These are phyloP conservation scores for Mustelus asterias DNA, from an alignment of 2,113 vertebrate genomes.

Conservation along the genomic window DNA sequence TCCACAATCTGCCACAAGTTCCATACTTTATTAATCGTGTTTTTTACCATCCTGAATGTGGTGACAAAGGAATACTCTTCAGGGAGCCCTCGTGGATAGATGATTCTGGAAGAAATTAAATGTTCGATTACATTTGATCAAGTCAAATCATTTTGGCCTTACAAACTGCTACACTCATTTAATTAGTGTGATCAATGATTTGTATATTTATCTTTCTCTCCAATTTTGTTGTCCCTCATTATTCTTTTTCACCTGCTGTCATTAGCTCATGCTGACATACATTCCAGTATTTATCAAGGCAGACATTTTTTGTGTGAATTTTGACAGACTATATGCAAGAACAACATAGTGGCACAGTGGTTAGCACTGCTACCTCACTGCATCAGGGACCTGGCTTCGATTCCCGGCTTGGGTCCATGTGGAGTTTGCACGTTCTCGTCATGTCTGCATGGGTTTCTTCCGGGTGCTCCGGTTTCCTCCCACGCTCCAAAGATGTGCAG, in stretches of 20 bases:
- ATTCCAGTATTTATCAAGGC: not conserved
- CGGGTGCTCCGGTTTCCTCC: too few relatives aligned
- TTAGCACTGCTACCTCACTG: too few relatives aligned
- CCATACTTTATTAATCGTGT: constrained; percentile 66
- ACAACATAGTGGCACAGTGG: too few relatives aligned
- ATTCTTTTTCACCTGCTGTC: not conserved
- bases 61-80: constrained; percentile 69
- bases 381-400: too few relatives aligned
- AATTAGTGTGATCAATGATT: not conserved
- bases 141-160: not conserved
- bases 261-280: not conserved
- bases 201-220: not conserved
- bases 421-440: too few relatives aligned
- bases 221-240: not conserved
- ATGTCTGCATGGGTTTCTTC: too few relatives aligned
- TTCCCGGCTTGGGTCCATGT: too few relatives aligned
- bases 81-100: constrained; percentile 66
- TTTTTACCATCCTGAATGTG: constrained; percentile 72
- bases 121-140: not conserved
- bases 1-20: constrained; percentile 70
- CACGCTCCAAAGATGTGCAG: too few relatives aligned
- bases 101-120: constrained; percentile 51
- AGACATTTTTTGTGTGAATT: not conserved
- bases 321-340: not conserved
- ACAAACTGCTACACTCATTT: not conserved